Percentiles rank a stretch among this genome's conserved stretches.
Evolutionary conservation across 2,797 vertebrate species (phyloP).

Genomic region (Hafferia zeledoni): DNA sequence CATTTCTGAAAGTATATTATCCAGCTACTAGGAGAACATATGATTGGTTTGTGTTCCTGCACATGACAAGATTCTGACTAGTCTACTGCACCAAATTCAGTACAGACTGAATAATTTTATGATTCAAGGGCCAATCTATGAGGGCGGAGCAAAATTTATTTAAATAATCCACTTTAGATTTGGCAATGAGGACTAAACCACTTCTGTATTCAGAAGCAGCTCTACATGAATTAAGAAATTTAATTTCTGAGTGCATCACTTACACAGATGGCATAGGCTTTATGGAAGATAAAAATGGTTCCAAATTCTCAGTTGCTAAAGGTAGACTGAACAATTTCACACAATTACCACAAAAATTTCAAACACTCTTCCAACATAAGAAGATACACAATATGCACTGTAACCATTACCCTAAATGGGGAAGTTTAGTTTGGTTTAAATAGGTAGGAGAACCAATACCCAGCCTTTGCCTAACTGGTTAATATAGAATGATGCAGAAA

Average conservation of each 20-base stretch:
- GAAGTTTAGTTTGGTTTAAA: background rate
- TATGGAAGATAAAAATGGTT: background rate
- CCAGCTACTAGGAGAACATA: background rate
- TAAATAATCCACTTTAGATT: background rate
- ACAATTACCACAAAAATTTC: background rate
- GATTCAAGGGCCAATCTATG: background rate
- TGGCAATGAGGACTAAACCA: background rate
- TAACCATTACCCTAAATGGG: background rate
- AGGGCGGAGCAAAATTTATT: background rate
- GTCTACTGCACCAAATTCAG: background rate
- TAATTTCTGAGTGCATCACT: background rate
- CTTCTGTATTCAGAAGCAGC: background rate
- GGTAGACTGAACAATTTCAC: background rate
- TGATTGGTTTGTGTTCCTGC: conserved; percentile 47
- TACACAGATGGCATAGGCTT: background rate
- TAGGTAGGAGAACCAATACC: background rate
- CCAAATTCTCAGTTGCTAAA: background rate
- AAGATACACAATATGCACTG: too few relatives aligned
- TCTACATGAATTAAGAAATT: background rate
- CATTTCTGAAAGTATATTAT: background rate
- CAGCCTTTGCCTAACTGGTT: background rate
- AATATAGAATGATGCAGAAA: background rate
- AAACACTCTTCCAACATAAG: background rate
- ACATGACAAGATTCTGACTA: conserved; percentile 59
- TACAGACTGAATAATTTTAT: background rate